Evolutionary conservation across 2,113 vertebrate genomes (phyloP).

Genomic region (Callithrix jacchus): DNA sequence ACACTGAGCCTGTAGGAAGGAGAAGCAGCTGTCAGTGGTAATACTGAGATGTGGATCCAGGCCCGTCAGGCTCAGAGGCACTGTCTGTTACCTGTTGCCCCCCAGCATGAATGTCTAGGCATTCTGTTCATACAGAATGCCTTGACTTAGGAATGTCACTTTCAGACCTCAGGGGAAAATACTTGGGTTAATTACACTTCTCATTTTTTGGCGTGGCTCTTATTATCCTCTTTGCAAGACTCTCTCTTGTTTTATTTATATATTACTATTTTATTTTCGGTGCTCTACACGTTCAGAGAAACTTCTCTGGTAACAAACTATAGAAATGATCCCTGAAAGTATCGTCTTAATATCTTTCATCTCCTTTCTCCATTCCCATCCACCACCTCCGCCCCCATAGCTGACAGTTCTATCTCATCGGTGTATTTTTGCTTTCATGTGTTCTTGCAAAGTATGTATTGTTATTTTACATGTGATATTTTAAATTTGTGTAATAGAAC

Average conservation of each 20-base stretch:
- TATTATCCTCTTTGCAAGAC: background rate
- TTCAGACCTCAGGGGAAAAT: background rate
- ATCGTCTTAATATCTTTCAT: background rate
- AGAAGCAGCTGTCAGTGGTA: fast-evolving
- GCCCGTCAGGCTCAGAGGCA: fast-evolving
- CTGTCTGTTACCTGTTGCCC: background rate
- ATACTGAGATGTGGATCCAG: background rate
- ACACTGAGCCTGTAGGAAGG: background rate
- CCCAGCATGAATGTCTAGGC: fast-evolving
- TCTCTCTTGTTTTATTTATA: background rate
- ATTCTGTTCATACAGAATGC: background rate
- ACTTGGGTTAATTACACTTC: background rate
- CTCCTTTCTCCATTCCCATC: background rate
- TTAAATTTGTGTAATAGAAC: background rate
- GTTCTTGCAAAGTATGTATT: background rate
- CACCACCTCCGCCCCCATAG: background rate
- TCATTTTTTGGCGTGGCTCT: background rate
- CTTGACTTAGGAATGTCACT: background rate
- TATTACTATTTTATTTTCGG: background rate
- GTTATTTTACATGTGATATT: background rate
- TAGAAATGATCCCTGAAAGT: too few relatives aligned
- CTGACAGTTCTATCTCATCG: background rate
- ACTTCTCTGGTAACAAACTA: too few relatives aligned
- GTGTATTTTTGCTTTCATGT: background rate
- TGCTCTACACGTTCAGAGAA: too few relatives aligned